phyloP scores from a whole-genome alignment of 2,797 vertebrate genomes.

The Mus spretus region DNA sequence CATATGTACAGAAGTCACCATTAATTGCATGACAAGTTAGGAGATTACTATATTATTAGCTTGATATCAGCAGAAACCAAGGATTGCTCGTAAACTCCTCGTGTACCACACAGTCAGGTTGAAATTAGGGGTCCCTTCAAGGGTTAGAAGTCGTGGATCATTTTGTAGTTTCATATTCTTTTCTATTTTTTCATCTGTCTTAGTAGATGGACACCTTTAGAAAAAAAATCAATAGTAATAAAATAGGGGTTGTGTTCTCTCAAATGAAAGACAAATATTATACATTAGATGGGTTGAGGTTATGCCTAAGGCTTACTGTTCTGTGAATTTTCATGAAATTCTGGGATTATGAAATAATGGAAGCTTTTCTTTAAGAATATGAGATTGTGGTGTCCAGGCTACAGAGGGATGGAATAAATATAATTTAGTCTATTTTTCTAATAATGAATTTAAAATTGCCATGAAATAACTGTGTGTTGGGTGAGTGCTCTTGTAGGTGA shows the following conservation, averaged over 20 bases:
- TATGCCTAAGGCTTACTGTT: neutral
- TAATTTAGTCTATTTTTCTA: neutral
- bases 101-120: neutral
- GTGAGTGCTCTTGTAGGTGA: neutral
- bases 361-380: neutral
- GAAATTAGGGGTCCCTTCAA: neutral
- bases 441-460: neutral
- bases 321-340: neutral
- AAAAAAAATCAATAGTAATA: neutral
- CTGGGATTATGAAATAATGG: neutral
- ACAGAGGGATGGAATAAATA: neutral
- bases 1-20: no score
- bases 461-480: neutral
- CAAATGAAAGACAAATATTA: neutral
- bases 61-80: neutral
- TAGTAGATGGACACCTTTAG: neutral
- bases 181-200: neutral
- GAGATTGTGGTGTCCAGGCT: neutral
- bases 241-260: neutral
- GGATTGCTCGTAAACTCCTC: neutral
- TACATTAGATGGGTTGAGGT: neutral
- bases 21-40: neutral
- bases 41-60: neutral
- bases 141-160: neutral
- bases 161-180: neutral